A percentile compares a stretch with the other conserved stretches of the same genome.
These are phyloP conservation scores for Liolophura sinensis DNA, from an alignment of 1,140 invertebrate species.

Conservation along the genomic window DNA sequence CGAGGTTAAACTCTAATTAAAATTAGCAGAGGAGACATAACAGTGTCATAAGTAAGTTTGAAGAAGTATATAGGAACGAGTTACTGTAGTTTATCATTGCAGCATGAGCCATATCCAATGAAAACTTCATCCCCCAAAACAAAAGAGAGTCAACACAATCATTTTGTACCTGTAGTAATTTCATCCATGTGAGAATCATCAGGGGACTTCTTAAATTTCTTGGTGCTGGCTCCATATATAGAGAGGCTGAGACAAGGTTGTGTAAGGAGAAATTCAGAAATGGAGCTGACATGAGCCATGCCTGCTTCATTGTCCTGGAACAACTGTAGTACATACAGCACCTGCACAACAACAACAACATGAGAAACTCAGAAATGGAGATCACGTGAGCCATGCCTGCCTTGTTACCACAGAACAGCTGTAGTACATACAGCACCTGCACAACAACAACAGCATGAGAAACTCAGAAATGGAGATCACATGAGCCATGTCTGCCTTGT, in stretches of 20 bases:
- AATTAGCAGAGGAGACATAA: no score
- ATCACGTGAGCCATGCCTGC: background rate
- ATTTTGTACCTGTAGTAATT: slow-evolving; percentile 49
- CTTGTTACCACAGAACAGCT: background rate
- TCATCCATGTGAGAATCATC: slow-evolving; percentile 49
- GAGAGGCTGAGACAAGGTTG: slow-evolving; percentile 84
- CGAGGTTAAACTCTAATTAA: no score
- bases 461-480: slow-evolving; percentile 68
- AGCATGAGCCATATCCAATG: no score
- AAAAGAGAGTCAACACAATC: no score
- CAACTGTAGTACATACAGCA: slow-evolving; percentile 79
- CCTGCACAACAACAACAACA: slow-evolving; percentile 45
- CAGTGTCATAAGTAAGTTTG: no score
- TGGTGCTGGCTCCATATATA: slow-evolving; percentile 74
- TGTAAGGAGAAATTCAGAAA: slow-evolving; percentile 81
- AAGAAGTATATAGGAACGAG: no score
- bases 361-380: no score
- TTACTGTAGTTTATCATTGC: no score
- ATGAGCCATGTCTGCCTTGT: slow-evolving; percentile 62
- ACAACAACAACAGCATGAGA: background rate
- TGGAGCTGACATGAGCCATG: slow-evolving; percentile 66
- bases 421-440: background rate
- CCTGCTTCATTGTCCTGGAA: slow-evolving; percentile 64
- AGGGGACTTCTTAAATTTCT: slow-evolving; percentile 44
- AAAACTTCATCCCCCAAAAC: no score